Percentiles rank a stretch among this genome's conserved stretches.
phyloP scores from a whole-genome alignment of 2,888 invertebrate species.

The Coenonympha glycerion region DNA sequence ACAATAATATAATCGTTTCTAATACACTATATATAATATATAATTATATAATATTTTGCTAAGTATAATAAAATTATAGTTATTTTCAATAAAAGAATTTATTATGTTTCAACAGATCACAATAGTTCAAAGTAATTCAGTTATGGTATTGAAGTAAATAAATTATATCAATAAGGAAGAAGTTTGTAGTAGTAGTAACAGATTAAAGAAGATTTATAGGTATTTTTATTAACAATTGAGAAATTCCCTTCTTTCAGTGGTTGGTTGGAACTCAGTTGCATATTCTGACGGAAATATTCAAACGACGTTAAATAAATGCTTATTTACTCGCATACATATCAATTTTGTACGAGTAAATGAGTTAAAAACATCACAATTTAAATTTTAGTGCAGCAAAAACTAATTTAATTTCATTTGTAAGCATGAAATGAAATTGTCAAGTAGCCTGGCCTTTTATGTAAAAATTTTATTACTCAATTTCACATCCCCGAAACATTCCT shows the following conservation, averaged over 20 bases:
- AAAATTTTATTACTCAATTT: neutral
- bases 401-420: too few relatives aligned
- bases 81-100: constrained; percentile 19
- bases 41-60: constrained; percentile 25
- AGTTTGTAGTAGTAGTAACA: neutral
- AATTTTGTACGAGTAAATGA: neutral
- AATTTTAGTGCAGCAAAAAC: neutral
- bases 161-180: neutral
- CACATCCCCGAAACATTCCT: neutral
- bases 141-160: constrained; percentile 13
- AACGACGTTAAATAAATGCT: too few relatives aligned
- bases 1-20: constrained; percentile 17
- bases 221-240: too few relatives aligned
- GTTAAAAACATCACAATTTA: neutral
- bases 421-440: neutral
- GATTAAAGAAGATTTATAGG: neutral
- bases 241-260: too few relatives aligned
- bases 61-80: constrained; percentile 7
- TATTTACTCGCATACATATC: neutral
- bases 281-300: too few relatives aligned
- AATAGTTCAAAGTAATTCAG: constrained; percentile 18
- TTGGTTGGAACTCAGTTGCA: too few relatives aligned
- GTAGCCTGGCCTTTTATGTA: neutral
- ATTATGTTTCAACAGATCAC: constrained; percentile 25
- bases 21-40: neutral